A percentile compares a stretch with the other conserved stretches of the same genome.
Conservation (phyloP, 35 echinoderm and acorn worm species). For the Holothuria glaberrima region DNA sequence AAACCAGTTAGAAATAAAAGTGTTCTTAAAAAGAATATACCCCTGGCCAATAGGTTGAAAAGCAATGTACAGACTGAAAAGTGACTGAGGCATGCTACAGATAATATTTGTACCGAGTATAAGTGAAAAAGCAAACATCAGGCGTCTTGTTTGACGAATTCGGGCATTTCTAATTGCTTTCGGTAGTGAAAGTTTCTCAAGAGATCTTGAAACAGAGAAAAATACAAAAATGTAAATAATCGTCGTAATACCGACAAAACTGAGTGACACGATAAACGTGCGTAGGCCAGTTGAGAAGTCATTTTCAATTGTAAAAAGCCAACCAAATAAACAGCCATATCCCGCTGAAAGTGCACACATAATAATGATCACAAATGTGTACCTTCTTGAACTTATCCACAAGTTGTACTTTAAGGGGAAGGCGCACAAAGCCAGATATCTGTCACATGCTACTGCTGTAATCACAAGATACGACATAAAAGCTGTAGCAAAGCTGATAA, state of each 20-base stretch:
- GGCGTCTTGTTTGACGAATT: slow-evolving; percentile 14
- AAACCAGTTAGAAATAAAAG: background rate
- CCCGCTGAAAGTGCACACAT: background rate
- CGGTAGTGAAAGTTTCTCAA: background rate
- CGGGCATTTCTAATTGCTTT: background rate
- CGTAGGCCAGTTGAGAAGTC: background rate
- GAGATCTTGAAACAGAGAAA: background rate
- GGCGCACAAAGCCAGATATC: slow-evolving; percentile 5
- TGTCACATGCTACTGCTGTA: background rate
- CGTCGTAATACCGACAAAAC: background rate
- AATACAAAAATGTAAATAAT: background rate
- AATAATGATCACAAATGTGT: background rate
- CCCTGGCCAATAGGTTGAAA: background rate
- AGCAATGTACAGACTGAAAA: background rate
- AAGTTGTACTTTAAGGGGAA: slow-evolving; percentile 26
- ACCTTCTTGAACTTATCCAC: background rate
- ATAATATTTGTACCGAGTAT: background rate
- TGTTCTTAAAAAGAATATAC: background rate
- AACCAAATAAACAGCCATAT: background rate
- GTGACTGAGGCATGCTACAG: background rate
- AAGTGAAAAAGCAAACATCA: slow-evolving; percentile 7
- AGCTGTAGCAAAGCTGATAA: background rate
- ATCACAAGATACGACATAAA: background rate
- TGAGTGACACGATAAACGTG: background rate
- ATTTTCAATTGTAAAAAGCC: background rate